Evolutionary conservation across 2,888 invertebrate genomes (phyloP), one percentile per base, ranked within the genome.

Genomic region (Leucophenga maculata): DNA sequence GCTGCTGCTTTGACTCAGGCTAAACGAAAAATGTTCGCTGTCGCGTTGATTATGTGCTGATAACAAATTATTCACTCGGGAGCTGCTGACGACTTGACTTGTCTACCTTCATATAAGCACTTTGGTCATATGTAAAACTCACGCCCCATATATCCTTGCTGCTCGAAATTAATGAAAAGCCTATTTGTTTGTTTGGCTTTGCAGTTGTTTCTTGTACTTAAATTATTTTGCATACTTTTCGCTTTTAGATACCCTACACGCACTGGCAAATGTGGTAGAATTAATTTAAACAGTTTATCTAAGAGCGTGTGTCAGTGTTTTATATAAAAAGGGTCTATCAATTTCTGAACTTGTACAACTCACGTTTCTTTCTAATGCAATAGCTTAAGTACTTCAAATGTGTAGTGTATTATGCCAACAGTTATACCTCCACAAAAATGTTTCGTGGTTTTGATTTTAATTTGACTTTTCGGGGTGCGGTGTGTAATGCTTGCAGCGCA

Each of bases 61-160:
- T 84, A 84, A 80, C 82, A 85, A 84, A 85, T 85, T 86, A 84
- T 86, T 82, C 84, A 82, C 82, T 74, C 75, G 85, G 80, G 86
- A 79, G 69, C 75, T 72, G 75, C 77, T 76, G 74, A 76, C 84
- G 77, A 69, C 79, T 39, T 81, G 72, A 78, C 70, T 73, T 39
- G 39, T 39, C 39, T 39, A 9, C 39, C 39, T 39, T 39, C 39
- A 11, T 39, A 39, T 39, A 39, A 39, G 13, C 60, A 16, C n/a
- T 60, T 59, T 60, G 60, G 32, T 60, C 32, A 60, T 60, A 26
- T 60, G 60, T 60, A 16, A 60, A 26, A 39, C 60, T 39, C 39
- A 60, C 32, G 44, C 44, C 18, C 13, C 66, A 68, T 69, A 68
- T 62, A 46, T 64, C 13, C 59, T 62, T 59, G 57, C 57, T 64